Evolutionary conservation across 1,140 invertebrate genomes (phyloP).

Genomic region (Hyles euphorbiae): DNA sequence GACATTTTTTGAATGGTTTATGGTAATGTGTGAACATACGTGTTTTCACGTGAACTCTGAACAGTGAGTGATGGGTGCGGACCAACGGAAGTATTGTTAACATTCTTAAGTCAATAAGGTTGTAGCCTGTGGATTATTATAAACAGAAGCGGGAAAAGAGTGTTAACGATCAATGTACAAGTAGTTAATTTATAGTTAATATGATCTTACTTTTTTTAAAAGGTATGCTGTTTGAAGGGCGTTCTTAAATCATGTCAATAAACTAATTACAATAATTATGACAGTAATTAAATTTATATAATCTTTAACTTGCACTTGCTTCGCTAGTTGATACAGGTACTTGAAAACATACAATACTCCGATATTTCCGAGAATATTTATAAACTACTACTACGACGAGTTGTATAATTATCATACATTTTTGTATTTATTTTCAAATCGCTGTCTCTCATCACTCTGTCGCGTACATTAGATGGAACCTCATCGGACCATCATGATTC

Average conservation of each 20-base stretch:
- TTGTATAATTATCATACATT: no score
- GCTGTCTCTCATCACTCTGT: conserved; percentile 5
- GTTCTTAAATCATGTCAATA: no score
- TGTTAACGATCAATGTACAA: background rate
- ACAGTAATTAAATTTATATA: no score
- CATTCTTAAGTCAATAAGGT: conserved; percentile 32
- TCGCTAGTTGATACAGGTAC: no score
- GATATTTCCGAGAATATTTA: no score
- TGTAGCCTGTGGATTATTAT: background rate
- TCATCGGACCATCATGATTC: conserved; percentile 19
- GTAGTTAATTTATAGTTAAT: no score
- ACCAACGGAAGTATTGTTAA: conserved; percentile 59
- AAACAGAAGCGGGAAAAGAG: background rate
- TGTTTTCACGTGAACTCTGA: conserved; percentile 28
- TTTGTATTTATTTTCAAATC: background rate
- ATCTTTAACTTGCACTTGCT: no score
- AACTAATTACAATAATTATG: no score
- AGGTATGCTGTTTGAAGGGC: no score
- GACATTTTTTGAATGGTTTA: conserved; percentile 41
- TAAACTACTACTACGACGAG: no score
- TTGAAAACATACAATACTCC: no score
- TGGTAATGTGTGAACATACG: conserved; percentile 38
- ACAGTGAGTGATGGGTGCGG: background rate
- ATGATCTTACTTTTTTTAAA: no score
- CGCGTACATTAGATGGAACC: background rate